A percentile compares a stretch with the other conserved stretches of the same genome.
Evolutionary conservation across 2,797 vertebrate species (phyloP).

Genomic region (Cossypha dichroa): DNA sequence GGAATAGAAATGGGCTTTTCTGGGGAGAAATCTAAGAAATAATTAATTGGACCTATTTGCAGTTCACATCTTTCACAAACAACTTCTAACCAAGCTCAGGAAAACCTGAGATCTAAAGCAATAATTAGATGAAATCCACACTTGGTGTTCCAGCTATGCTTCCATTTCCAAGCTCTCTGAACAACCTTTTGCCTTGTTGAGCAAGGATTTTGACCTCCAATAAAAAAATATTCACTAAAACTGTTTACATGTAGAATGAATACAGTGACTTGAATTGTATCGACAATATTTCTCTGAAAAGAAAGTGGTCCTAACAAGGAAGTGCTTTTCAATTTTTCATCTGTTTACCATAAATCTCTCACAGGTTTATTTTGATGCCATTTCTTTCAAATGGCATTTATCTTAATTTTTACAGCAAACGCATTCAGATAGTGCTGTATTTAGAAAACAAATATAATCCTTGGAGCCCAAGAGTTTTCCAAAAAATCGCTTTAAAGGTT

Average conservation of each 20-base stretch:
- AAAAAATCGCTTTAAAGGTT: neutral
- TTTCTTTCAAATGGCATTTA: neutral
- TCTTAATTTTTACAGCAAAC: neutral
- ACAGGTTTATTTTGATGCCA: neutral
- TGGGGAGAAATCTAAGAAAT: neutral
- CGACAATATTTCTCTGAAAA: neutral
- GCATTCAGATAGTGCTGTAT: neutral
- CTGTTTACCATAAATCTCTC: neutral
- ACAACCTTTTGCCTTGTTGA: neutral
- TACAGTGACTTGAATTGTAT: neutral
- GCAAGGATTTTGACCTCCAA: neutral
- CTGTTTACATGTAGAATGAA: neutral
- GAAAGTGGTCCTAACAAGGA: neutral
- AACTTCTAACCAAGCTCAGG: neutral
- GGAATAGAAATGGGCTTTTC: neutral
- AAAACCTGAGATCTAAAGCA: neutral
- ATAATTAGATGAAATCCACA: neutral
- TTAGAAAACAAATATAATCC: neutral
- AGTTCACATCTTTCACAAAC: neutral
- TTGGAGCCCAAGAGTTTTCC: neutral
- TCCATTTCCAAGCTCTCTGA: neutral
- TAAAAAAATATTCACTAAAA: neutral
- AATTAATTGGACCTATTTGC: neutral
- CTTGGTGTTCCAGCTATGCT: neutral
- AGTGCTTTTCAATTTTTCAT: neutral